Evolutionary conservation across 2,113 vertebrate genomes (phyloP), one percentile per base, ranked within the genome.

Genomic region (Ailurus styani): DNA sequence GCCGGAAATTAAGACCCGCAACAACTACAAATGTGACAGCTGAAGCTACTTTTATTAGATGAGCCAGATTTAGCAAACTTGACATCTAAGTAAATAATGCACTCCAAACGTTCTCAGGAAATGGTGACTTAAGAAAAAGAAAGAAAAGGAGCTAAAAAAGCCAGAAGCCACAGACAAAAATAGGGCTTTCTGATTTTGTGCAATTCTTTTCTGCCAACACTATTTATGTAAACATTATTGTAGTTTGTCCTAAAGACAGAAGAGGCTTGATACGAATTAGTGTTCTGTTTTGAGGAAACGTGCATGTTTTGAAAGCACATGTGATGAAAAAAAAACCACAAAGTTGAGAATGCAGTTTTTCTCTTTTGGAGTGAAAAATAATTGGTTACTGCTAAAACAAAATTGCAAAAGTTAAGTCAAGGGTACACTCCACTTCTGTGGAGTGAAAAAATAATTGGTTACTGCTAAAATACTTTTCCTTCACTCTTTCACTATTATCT

Each of bases 71-170:
- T 94, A 84, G 84, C 85, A 88, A 91, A 95, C 50, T 79, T 87
- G 81, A 68, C 52, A 94, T 93, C 60, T 84, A 78, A 96, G 68
- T 83, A 93, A 96, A 75, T 87, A 96, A 90, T 54, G 47, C 27
- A 78, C 83, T 96, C 89, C 95, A 95, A 88, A 95, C 62, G 50
- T 87, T 97, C 52, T 97, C 87, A 79, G 54, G 91, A 97, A 97
- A 96, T 64, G 34, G 78, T 60, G 83, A 91, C 42, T 84, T 82
- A 15, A 68, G 37, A 62, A 45, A 90, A 75, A 75, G 72, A 75
- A 47, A 75, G 72, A 57, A 54, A 57, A 60, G 37, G 27, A 78
- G 40, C 55, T 91, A 85, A 96, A 94, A 93, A 89, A 68, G 66
- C 72, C 83, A 96, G 83, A 94, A 91, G 89, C 55, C 92, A 93